phyloP scores from a whole-genome alignment of 1,140 invertebrate genomes.

The Mamestra configurata region DNA sequence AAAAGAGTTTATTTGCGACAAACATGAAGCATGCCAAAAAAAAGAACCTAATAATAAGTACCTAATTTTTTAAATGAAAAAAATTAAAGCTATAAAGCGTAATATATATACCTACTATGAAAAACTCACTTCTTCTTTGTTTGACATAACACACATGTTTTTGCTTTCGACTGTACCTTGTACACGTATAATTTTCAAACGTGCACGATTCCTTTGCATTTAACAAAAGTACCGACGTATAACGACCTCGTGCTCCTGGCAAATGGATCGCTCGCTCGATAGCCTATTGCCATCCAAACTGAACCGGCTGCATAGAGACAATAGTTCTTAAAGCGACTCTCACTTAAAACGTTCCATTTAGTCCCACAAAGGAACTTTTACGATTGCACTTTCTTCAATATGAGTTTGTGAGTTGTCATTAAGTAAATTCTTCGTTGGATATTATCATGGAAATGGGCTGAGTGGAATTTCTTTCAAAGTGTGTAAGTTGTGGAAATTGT shows the following conservation, averaged over 20 bases:
- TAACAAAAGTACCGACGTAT: slow-evolving; percentile 13
- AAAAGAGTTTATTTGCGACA: no score
- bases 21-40: no score
- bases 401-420: slow-evolving; percentile 52
- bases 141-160: no score
- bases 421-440: slow-evolving; percentile 44
- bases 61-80: no score
- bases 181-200: slow-evolving; percentile 27
- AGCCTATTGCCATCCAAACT: slow-evolving; percentile 75
- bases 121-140: no score
- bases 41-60: no score
- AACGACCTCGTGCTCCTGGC: slow-evolving; percentile 42
- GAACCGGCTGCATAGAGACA: slow-evolving; percentile 70
- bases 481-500: background rate
- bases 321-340: slow-evolving; percentile 73
- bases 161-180: background rate
- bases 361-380: slow-evolving; percentile 72
- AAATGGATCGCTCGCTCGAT: slow-evolving; percentile 72
- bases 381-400: slow-evolving; percentile 61
- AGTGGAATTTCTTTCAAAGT: background rate
- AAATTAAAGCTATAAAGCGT: no score
- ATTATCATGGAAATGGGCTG: slow-evolving; percentile 10
- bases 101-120: no score
- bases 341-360: slow-evolving; percentile 74
- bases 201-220: slow-evolving; percentile 18